Evolutionary conservation across 2,797 vertebrate genomes (phyloP), one percentile per base, ranked within the genome.

Genomic region (Sphenodon punctatus): DNA sequence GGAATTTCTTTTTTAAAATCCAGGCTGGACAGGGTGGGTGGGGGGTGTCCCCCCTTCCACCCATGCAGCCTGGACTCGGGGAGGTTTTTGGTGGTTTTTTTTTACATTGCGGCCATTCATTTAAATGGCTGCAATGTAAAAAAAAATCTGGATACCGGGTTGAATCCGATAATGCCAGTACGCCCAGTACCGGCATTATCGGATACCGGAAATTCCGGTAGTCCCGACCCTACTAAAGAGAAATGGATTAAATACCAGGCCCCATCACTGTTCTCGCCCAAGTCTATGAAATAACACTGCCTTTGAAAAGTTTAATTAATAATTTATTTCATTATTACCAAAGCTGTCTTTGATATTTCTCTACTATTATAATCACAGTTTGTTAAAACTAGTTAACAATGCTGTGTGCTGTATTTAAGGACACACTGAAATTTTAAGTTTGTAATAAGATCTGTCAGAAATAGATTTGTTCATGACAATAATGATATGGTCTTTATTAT

Each of bases 231-330:
- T n/a, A n/a, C n/a, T n/a, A n/a, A n/a, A n/a, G n/a, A 86, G 80
- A 88, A 90, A 84, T 45, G 83, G 80, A 91, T 93, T 89, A 90
- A 88, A 88, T 86, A 87, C 82, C 72, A 89, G 81, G 77, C 80
- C 66, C 73, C 90, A 75, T 84, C 80, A 77, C 75, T 43, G 17
- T 91, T 86, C 85, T 87, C 89, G 87, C 76, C 56, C 61, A 77
- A 69, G 66, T 80, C 70, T 81, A 42, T 68, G 80, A 84, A 92
- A 91, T 87, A 88, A 89, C 91, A 90, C 75, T 66, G 82, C 92
- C 92, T 92, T 91, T 89, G 88, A 91, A 87, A 90, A 65, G 61
- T 75, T 80, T 74, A 68, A 91, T 91, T 90, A 93, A 89, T 92
- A 85, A 83, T 87, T 82, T 46, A 48, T 70, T 90, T 88, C 85